These are phyloP conservation scores for Malaclemys terrapin DNA, from an alignment of 2,113 vertebrate genomes.

Conservation along the genomic window DNA sequence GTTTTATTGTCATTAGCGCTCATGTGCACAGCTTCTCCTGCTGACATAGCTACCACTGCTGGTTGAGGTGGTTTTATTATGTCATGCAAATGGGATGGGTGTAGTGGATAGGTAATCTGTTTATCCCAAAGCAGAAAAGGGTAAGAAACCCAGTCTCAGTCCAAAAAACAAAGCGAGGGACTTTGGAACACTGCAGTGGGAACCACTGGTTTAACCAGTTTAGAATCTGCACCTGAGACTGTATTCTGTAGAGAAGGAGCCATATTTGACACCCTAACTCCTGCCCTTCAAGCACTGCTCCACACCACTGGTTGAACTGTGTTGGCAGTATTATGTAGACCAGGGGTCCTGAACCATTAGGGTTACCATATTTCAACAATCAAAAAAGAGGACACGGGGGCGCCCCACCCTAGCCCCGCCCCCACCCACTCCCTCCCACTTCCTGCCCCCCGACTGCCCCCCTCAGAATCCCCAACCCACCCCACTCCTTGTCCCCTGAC, in stretches of 20 bases:
- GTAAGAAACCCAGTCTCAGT: background rate
- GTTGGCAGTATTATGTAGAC: background rate
- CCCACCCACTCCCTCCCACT: too few relatives aligned
- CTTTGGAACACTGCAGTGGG: background rate
- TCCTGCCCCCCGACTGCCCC: too few relatives aligned
- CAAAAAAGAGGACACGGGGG: too few relatives aligned
- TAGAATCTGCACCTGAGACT: background rate
- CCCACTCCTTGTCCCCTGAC: too few relatives aligned
- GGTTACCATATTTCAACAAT: too few relatives aligned
- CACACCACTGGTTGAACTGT: background rate
- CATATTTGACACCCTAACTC: background rate
- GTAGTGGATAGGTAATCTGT: background rate
- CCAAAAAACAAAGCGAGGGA: background rate
- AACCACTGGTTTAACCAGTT: background rate
- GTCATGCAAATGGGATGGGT: background rate
- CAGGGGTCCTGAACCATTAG: background rate
- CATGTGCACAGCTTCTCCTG: background rate
- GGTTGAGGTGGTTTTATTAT: background rate
- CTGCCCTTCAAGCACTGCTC: background rate
- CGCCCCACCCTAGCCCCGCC: too few relatives aligned
- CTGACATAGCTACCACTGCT: background rate
- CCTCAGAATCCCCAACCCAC: too few relatives aligned
- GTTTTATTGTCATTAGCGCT: background rate
- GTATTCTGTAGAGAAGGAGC: background rate
- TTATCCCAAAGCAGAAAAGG: background rate